These are phyloP conservation scores for Streptopelia turtur DNA, from an alignment of 2,797 vertebrate species.

Conservation along the genomic window DNA sequence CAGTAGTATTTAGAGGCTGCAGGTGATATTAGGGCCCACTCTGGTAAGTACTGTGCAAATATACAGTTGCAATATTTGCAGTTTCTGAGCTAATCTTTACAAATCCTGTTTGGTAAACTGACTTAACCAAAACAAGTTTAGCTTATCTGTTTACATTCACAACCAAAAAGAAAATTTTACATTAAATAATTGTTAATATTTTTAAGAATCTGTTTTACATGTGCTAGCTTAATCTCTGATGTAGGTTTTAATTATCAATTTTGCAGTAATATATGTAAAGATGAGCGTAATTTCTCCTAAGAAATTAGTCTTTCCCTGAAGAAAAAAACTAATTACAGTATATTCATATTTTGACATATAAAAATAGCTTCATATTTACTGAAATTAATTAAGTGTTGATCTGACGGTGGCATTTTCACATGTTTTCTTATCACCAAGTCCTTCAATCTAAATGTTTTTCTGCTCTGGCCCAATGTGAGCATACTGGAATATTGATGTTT, in stretches of 20 bases:
- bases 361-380: constrained; percentile 74
- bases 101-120: constrained; percentile 35
- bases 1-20: constrained; percentile 62
- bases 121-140: background rate
- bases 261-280: constrained; percentile 52
- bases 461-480: background rate
- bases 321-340: constrained; percentile 65
- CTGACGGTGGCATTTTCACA: constrained; percentile 54
- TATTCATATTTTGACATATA: constrained; percentile 63
- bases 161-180: constrained; percentile 17
- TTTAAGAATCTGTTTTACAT: constrained; percentile 9
- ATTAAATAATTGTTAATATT: constrained; percentile 17
- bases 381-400: constrained; percentile 76
- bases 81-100: constrained; percentile 55
- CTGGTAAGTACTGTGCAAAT: constrained; percentile 53
- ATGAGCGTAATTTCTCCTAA: constrained; percentile 63
- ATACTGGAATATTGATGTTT: constrained; percentile 51
- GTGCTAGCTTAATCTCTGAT: background rate
- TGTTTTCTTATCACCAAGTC: constrained; percentile 54
- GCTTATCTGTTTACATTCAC: background rate
- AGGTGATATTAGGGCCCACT: constrained; percentile 54
- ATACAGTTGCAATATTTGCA: constrained; percentile 21
- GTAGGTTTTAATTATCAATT: constrained; percentile 38
- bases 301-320: constrained; percentile 58
- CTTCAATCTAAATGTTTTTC: constrained; percentile 52